phyloP scores from a whole-genome alignment of 1,140 invertebrate genomes.

The Anastatus disparis region DNA sequence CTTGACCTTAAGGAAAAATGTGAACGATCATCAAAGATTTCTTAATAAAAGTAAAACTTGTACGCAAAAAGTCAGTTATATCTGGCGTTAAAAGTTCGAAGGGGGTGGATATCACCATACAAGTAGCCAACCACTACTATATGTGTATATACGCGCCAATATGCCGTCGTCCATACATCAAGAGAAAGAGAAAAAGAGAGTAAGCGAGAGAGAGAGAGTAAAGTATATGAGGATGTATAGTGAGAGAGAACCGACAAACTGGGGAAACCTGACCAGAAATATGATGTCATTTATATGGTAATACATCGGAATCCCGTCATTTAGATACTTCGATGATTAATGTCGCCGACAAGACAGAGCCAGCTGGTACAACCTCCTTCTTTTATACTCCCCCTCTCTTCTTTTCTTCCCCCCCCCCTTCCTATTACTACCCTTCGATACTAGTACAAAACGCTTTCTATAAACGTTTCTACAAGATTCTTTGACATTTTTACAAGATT shows the following conservation, averaged over 20 bases:
- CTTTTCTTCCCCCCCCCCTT: not conserved
- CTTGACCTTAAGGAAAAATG: too few relatives aligned
- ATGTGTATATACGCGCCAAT: conserved; percentile 54
- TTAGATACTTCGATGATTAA: conserved; percentile 74
- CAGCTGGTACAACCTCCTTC: conserved; percentile 21
- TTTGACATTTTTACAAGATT: conserved; percentile 38
- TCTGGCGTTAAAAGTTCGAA: conserved; percentile 1
- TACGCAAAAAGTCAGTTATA: not conserved
- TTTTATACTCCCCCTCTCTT: not conserved
- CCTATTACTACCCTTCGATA: too few relatives aligned
- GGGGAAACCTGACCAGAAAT: conserved; percentile 73
- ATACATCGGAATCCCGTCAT: conserved; percentile 75
- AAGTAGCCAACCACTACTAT: not conserved
- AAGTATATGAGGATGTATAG: too few relatives aligned
- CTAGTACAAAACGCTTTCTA: too few relatives aligned
- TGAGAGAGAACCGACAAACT: conserved; percentile 65
- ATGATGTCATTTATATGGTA: conserved; percentile 77
- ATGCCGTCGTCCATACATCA: conserved; percentile 68
- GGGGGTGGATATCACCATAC: too few relatives aligned
- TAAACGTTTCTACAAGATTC: not conserved
- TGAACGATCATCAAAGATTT: not conserved
- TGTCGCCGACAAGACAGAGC: conserved; percentile 64
- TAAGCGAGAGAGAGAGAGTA: too few relatives aligned
- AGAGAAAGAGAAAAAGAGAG: too few relatives aligned
- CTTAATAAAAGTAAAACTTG: not conserved